Evolutionary conservation across 2,113 vertebrate genomes (phyloP), one percentile per base, ranked within the genome.

Genomic region (Morone saxatilis): DNA sequence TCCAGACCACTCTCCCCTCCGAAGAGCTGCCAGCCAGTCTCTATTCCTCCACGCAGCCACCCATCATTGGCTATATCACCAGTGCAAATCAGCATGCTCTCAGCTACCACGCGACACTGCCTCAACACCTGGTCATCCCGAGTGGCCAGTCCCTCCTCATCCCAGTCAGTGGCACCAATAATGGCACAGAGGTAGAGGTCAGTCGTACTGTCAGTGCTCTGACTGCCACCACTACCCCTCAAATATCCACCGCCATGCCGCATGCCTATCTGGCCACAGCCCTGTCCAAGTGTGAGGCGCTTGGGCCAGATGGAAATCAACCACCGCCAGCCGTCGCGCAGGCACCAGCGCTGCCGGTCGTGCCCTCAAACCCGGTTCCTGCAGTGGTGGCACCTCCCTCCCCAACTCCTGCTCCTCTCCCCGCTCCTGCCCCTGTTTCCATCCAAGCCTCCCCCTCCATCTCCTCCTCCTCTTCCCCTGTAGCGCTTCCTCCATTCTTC

Each of bases 21-120:
- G 97, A 99, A 88, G 97, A 98, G 7, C 94, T 98, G 80, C 96
- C 97, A 9, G 94, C 96, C 0, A 96, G 95, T 84, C 97, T 99
- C 89, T 99, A 98, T 11, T 95, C 97, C 0, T 95, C 97, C 81
- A 93, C 97, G 4, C 98, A 99, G 82, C 95, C 97, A 0, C 97
- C 98, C 0, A 98, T 99, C 89, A 99, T 99, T 1, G 98, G 97
- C 85, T 99, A 99, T 89, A 96, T 99, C 94, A 97, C 95, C 76
- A 95, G 94, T 62, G 73, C 87, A 40, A 93, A 95, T 66, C 95
- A 95, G 89, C 97, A 83, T 70, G 96, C 86, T n/a, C 92, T 94
- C 57, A 96, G 97, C 65, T 99, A 99, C 80, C 97, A 97, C 1
- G 84, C 97, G 86, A 94, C 96, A 78, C 96, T 99, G 84, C 96